Evolutionary conservation across 2,113 vertebrate genomes (phyloP).

Genomic region (Sorex araneus): DNA sequence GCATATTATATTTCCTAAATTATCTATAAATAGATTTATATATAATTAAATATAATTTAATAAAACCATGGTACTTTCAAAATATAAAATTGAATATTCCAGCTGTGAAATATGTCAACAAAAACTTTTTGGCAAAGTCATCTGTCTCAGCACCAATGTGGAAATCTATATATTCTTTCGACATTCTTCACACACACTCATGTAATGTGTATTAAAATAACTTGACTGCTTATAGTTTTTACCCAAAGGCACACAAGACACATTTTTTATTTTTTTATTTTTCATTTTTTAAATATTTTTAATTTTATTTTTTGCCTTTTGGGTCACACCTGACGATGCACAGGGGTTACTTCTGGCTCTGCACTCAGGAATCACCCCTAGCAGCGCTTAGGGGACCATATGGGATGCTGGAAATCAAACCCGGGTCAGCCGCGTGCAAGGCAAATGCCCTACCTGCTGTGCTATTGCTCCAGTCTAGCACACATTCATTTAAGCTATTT

Average conservation of each 20-base stretch:
- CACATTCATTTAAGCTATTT: too few relatives aligned
- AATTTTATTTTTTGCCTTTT: too few relatives aligned
- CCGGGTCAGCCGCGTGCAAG: too few relatives aligned
- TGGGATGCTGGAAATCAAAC: too few relatives aligned
- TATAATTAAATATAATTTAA: background rate
- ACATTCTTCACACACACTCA: background rate
- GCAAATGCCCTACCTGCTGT: too few relatives aligned
- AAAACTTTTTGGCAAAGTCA: background rate
- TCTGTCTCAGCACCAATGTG: background rate
- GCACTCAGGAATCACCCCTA: too few relatives aligned
- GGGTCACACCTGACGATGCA: too few relatives aligned
- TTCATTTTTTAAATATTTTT: too few relatives aligned
- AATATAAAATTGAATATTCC: background rate
- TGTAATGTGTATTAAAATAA: background rate
- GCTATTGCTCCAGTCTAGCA: too few relatives aligned
- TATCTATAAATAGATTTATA: background rate
- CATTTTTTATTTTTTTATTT: too few relatives aligned
- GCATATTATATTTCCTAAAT: background rate
- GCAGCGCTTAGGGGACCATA: too few relatives aligned
- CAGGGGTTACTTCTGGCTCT: too few relatives aligned
- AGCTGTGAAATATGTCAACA: background rate
- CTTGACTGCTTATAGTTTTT: accelerated
- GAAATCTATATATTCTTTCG: background rate
- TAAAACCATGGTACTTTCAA: background rate
- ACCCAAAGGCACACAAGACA: background rate